These are phyloP conservation scores for Sebastes hubbsi DNA, from an alignment of 2,797 vertebrate genomes.

Conservation along the genomic window DNA sequence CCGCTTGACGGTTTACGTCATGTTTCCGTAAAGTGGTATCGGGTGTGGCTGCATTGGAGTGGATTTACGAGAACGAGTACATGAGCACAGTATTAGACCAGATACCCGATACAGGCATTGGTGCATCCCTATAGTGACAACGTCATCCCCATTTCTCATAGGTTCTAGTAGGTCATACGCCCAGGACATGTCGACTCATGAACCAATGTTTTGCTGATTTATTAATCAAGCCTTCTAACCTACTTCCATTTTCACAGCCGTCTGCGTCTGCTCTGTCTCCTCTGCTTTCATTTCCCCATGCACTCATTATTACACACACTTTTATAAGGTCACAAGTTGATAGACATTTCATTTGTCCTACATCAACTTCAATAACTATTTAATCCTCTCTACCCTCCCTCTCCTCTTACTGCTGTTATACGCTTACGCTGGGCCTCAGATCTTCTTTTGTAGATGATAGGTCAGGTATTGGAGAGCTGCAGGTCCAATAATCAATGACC, in stretches of 20 bases:
- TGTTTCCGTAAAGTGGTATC: too few species aligned
- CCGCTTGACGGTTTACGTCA: too few species aligned
- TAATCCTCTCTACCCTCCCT: background rate
- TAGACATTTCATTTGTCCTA: background rate
- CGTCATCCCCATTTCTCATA: background rate
- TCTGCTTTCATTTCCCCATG: background rate
- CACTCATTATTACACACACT: background rate
- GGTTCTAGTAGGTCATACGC: background rate
- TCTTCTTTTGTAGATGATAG: background rate
- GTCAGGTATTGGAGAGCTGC: background rate
- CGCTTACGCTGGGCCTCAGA: background rate
- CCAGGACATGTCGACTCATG: background rate
- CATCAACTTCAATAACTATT: background rate
- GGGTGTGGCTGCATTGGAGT: too few species aligned
- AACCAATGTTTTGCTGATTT: background rate
- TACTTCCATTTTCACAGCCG: background rate
- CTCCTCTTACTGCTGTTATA: background rate
- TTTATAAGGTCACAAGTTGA: background rate
- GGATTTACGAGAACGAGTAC: too few species aligned
- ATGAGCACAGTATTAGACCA: too few species aligned
- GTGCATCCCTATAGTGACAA: too few species aligned
- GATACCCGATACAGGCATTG: too few species aligned
- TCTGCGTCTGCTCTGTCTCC: background rate
- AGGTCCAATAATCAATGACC: background rate
- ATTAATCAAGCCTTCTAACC: background rate